Conservation (phyloP, 2,113 vertebrate species). For the Neogale vison region DNA sequence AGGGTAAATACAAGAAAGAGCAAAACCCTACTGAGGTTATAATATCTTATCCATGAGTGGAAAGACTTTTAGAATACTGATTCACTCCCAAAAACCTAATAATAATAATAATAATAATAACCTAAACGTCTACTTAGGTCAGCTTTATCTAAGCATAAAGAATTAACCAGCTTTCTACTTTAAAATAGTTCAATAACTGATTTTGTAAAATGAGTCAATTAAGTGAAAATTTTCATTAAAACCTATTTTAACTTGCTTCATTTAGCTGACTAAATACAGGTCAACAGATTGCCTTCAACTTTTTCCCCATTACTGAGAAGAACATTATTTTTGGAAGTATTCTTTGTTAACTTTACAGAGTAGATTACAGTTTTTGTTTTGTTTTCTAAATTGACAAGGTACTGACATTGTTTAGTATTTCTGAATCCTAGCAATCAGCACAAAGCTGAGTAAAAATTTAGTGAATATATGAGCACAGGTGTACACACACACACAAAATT, state of each 20-base stretch:
- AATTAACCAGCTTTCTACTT: slow-evolving; percentile 46
- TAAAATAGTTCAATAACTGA: background rate
- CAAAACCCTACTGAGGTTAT: background rate
- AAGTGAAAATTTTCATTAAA: slow-evolving; percentile 3
- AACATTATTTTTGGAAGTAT: background rate
- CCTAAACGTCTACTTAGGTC: background rate
- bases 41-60: background rate
- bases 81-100: background rate
- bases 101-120: too few relatives aligned
- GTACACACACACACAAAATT: background rate
- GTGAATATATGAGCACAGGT: background rate
- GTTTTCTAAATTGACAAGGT: background rate
- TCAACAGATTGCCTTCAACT: background rate
- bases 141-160: background rate
- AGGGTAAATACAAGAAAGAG: background rate
- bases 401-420: background rate
- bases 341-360: background rate
- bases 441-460: background rate
- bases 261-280: background rate
- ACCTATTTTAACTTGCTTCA: background rate
- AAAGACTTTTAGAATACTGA: slow-evolving; percentile 14
- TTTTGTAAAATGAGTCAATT: background rate
- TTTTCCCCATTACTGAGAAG: background rate
- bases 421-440: background rate
- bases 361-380: background rate